phyloP scores from a whole-genome alignment of 2,113 vertebrate species.

The Mormyrus lacerda region DNA sequence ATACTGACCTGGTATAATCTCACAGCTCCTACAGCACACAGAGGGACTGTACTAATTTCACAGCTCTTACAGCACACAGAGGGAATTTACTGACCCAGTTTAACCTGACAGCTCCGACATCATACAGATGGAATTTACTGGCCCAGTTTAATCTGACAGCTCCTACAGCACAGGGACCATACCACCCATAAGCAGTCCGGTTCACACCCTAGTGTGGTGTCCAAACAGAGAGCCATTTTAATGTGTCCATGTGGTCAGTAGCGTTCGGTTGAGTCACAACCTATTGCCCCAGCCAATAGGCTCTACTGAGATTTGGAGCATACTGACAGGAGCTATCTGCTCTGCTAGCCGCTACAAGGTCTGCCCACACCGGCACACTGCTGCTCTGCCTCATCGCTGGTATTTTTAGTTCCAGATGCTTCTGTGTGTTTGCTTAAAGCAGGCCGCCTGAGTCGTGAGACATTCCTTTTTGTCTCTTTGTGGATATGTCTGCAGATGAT shows the following conservation, averaged over 20 bases:
- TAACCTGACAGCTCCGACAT: not conserved
- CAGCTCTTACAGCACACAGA: not conserved
- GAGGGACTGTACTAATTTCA: not conserved
- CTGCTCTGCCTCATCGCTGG: not conserved
- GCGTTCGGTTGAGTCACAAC: not conserved
- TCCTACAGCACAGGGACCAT: not conserved
- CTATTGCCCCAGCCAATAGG: not conserved
- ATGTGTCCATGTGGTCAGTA: not conserved
- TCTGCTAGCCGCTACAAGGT: not conserved
- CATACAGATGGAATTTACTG: not conserved
- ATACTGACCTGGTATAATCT: not conserved
- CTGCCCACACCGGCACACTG: not conserved
- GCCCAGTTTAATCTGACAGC: not conserved
- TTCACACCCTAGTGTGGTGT: not conserved
- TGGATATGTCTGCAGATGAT: not conserved
- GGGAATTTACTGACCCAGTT: not conserved
- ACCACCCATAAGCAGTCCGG: not conserved
- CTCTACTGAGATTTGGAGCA: not conserved
- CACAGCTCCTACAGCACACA: not conserved
- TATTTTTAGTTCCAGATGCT: slow-evolving; percentile 1
- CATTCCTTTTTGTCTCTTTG: not conserved
- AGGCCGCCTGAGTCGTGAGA: not conserved
- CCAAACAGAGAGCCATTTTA: not conserved
- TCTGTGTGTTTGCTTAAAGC: not conserved
- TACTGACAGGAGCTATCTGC: not conserved